These are phyloP conservation scores for Sebastolobus altivelis DNA, from an alignment of 2,797 vertebrate genomes.

Conservation along the genomic window DNA sequence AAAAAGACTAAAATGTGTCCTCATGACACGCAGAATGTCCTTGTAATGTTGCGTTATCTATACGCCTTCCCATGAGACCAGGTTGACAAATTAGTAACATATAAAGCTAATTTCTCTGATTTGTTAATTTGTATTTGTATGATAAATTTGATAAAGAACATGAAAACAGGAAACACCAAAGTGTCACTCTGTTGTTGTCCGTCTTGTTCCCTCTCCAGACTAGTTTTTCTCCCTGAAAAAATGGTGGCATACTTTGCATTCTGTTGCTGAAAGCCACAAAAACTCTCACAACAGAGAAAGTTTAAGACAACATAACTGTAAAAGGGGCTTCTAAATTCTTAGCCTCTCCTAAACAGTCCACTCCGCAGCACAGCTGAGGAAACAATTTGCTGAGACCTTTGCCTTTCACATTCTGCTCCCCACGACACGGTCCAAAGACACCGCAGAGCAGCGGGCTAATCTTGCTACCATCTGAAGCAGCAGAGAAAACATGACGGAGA, in stretches of 20 bases:
- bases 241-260: constrained; percentile 24
- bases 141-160: background rate
- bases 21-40: too few species aligned
- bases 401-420: constrained; percentile 70
- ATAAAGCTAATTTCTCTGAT: background rate
- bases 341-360: constrained; percentile 49
- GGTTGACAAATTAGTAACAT: background rate
- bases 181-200: background rate
- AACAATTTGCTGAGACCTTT: constrained; percentile 79
- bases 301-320: constrained; percentile 69
- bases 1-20: too few species aligned
- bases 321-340: constrained; percentile 48
- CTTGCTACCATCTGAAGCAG: constrained; percentile 62
- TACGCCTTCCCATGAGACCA: too few species aligned
- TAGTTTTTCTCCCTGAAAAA: constrained; percentile 13
- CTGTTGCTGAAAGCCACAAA: constrained; percentile 35
- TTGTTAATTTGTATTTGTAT: background rate
- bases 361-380: constrained; percentile 76
- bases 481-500: constrained; percentile 35
- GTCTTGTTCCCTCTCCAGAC: background rate
- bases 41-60: too few species aligned
- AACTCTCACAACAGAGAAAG: constrained; percentile 47
- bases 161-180: background rate
- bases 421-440: constrained; percentile 54
- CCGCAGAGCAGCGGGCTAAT: constrained; percentile 58